Evolutionary conservation across 64 coral and sea anemone genomes (phyloP).

Genomic region (Acropora tenuis): DNA sequence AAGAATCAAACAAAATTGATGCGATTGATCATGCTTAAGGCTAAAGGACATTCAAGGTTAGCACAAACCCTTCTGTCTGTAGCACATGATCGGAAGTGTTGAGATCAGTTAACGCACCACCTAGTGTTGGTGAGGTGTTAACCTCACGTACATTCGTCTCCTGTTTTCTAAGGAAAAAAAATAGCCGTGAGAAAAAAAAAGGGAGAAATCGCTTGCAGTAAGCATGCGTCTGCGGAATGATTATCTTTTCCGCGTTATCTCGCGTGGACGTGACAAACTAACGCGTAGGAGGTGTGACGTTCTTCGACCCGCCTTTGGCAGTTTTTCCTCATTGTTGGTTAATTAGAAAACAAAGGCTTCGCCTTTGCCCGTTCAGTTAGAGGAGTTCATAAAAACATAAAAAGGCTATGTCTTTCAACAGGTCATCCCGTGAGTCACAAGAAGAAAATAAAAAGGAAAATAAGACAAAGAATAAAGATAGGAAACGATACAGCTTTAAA

Average conservation of each 20-base stretch:
- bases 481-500: no score
- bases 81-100: not conserved
- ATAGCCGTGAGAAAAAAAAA: not conserved
- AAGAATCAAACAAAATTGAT: not conserved
- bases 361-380: not conserved
- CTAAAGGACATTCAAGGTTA: not conserved
- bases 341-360: not conserved
- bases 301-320: not conserved
- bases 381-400: not conserved
- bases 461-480: not conserved
- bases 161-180: no score
- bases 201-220: no score
- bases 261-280: not conserved
- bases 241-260: not conserved
- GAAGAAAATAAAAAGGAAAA: not conserved
- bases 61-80: no score
- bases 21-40: not conserved
- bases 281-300: not conserved
- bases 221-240: no score
- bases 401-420: not conserved
- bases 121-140: no score
- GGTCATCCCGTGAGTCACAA: not conserved
- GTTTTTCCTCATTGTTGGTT: not conserved
- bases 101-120: not conserved
- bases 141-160: no score